A percentile compares a stretch with the other conserved stretches of the same genome.
phyloP scores from a whole-genome alignment of 2,888 invertebrate species.

The Gasteruption jaculator region DNA sequence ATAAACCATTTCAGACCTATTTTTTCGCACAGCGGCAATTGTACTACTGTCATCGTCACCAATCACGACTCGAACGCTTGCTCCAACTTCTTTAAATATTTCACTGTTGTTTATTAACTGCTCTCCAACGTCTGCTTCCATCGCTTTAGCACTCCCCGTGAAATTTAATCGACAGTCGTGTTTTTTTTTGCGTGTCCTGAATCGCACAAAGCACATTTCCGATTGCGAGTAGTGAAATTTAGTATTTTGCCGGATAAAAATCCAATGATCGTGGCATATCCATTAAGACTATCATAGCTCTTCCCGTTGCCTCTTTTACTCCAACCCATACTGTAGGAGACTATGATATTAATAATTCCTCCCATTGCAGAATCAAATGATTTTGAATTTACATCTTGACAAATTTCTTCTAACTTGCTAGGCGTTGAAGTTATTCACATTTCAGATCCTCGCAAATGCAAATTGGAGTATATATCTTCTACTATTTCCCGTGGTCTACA shows the following conservation, averaged over 20 bases:
- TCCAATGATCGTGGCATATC: constrained; percentile 30
- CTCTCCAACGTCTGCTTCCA: constrained; percentile 30
- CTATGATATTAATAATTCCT: constrained; percentile 26
- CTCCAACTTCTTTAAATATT: constrained; percentile 21
- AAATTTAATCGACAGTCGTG: constrained; percentile 34
- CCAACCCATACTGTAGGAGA: constrained; percentile 35
- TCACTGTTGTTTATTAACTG: constrained; percentile 22
- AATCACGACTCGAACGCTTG: constrained; percentile 26
- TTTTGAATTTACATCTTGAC: no score
- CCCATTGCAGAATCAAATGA: constrained; percentile 9
- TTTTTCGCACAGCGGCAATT: constrained; percentile 25
- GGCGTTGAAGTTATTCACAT: no score
- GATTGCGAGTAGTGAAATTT: constrained; percentile 25
- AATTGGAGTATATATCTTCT: no score
- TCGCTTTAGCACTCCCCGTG: constrained; percentile 33
- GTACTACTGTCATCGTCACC: constrained; percentile 31
- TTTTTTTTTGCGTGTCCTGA: constrained; percentile 17
- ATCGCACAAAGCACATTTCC: constrained; percentile 28
- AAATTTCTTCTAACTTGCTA: no score
- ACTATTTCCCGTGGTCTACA: no score
- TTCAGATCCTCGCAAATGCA: no score
- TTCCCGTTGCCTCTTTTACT: constrained; percentile 27
- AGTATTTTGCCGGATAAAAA: constrained; percentile 25
- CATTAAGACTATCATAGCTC: constrained; percentile 29
- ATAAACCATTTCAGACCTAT: constrained; percentile 21